phyloP scores from a whole-genome alignment of 2,113 vertebrate genomes.

The Ammospiza caudacuta region DNA sequence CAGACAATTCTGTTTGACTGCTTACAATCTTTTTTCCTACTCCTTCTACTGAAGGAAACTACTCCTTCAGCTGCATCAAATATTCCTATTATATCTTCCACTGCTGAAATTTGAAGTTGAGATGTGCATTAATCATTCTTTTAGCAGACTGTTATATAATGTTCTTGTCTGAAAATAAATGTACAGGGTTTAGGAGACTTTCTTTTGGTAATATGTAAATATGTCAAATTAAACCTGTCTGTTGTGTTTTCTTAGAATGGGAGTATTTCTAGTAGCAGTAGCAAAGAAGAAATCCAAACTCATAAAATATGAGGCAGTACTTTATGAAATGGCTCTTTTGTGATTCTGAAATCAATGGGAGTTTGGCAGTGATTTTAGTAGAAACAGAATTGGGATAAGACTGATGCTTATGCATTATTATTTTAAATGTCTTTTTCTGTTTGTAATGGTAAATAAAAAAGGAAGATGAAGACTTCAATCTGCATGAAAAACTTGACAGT shows the following conservation, averaged over 20 bases:
- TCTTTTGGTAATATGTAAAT: not conserved
- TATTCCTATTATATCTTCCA: not conserved
- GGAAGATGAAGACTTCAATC: not conserved
- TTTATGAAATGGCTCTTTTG: not conserved
- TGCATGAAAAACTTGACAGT: not conserved
- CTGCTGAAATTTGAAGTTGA: not conserved
- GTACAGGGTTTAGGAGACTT: not conserved
- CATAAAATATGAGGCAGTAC: not conserved
- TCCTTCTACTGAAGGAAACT: not conserved
- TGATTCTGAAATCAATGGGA: not conserved
- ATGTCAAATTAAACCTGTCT: not conserved
- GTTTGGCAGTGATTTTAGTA: not conserved
- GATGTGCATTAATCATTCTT: not conserved
- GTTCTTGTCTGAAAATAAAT: not conserved
- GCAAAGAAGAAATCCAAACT: conserved; percentile 2
- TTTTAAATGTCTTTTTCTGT: conserved; percentile 1
- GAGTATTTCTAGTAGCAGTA: not conserved
- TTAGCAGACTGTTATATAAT: not conserved
- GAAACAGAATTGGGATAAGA: not conserved
- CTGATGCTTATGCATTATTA: not conserved
- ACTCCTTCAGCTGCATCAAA: not conserved
- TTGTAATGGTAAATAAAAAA: not conserved
- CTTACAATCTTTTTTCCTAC: not conserved
- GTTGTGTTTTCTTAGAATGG: not conserved
- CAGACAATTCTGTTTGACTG: not conserved